Base-by-base conservation (phyloP, 2,888 invertebrate genomes). In the Cheilosia variabilis region DNA sequence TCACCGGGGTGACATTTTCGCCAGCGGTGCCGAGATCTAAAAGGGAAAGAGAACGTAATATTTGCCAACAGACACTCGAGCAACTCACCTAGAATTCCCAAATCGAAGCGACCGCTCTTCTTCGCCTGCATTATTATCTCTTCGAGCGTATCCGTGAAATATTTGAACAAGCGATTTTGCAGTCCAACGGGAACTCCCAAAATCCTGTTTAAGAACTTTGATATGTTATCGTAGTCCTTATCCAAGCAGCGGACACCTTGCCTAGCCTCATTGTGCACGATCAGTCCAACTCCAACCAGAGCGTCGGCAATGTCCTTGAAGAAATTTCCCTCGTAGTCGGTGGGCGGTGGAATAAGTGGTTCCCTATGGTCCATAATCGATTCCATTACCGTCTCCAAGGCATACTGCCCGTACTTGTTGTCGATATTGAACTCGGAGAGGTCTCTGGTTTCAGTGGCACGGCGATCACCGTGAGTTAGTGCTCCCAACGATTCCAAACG, bases 381-480 rank as follows among this genome's bases (percentile, higher is more conserved):
- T 91, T 97, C 97, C 97, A 99, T 98, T 62, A 98, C 97, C 22
- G 97, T 95, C 92, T 99, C 99, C 19, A 99, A 93, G 0, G 99
- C 99, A 58, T 96, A 94, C 47, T 98, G 94, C 15, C 99, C 99
- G 91, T 97, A 98, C 92, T 98, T 99, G 92, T 98, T 99, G 92
- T 99, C 99, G 89, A 99, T 98, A 91, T 99, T 99, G 93, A 99
- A 99, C 92, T 98, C 97, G 87, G 98, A 98, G 71, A 99, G 95
- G 93, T 99, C 99, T 78, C 99, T 93, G 0, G 98, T 96, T 93
- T 99, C 99, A 0, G 99, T 99, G 50, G 99, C 99, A 72, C 99
- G 94, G 50, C 99, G 94, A 94, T 99, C 99, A 47, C 99, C 99
- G 92, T 99, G 99, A 0, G 99, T 99, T 80, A 99, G 93, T 1